These are phyloP conservation scores for Micromesistius poutassou DNA, from an alignment of 2,797 vertebrate species.

Conservation along the genomic window DNA sequence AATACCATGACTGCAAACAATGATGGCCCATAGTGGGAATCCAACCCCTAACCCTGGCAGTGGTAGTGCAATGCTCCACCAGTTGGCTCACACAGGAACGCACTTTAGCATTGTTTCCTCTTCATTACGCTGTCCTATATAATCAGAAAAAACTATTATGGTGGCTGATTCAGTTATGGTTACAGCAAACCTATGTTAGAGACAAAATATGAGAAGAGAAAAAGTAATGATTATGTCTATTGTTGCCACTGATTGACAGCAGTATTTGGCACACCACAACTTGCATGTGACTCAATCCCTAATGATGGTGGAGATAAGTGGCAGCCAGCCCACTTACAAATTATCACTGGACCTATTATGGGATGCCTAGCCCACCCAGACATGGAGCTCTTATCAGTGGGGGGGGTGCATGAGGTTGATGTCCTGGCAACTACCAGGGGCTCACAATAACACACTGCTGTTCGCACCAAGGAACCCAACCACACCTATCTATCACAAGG, in stretches of 20 bases:
- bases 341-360: conserved; percentile 20
- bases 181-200: background rate
- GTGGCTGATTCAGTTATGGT: background rate
- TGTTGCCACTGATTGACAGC: background rate
- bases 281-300: background rate
- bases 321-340: conserved; percentile 22
- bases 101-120: background rate
- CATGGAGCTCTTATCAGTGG: conserved; percentile 9
- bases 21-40: background rate
- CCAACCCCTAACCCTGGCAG: background rate
- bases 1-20: background rate
- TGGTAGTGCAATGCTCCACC: background rate
- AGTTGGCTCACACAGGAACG: background rate
- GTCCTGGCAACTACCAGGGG: no score
- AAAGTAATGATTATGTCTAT: background rate
- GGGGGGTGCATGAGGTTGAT: background rate
- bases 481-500: background rate
- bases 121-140: background rate
- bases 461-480: background rate
- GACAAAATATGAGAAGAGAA: background rate
- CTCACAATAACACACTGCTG: background rate
- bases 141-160: background rate
- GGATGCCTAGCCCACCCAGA: conserved; percentile 9
- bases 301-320: background rate
- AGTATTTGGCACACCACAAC: background rate